Evolutionary conservation across 2,113 vertebrate genomes (phyloP), one percentile per base, ranked within the genome.

Genomic region (Ceratotherium simum): DNA sequence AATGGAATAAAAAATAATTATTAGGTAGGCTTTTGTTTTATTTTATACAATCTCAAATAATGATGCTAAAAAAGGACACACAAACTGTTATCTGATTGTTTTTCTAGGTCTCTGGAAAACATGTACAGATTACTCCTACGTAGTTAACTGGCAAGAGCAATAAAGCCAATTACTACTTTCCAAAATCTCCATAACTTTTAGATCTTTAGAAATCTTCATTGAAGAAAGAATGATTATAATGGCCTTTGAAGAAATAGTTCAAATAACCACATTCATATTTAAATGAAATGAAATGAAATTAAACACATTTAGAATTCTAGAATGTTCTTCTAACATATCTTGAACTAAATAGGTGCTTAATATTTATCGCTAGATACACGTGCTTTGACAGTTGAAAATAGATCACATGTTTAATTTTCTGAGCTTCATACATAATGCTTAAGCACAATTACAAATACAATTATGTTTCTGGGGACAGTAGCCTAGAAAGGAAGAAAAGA

Each of bases 11-110:
- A 96, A 86, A 91, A 76, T 76, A 85, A 96, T 65, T 84, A 39
- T 13, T 54, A 94, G 8, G 18, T 64, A 73, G 51, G 20, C 4
- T 92, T 92, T 70, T 84, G 8, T 39, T 79, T 93, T 83, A 69
- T 81, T 96, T 85, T 76, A 84, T 8, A 33, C 8, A 87, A 18
- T 90, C 4, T 93, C 54, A 90, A 95, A 85, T 91, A 98, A 96
- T 72, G 33, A 64, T 95, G 36, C 16, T 62, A 67, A 82, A 64
- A 91, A 65, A 8, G 8, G 27, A 16, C 20, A 72, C 51, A 17
- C 3, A 92, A 91, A 81, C 21, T 70, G 39, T 12, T 84, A 14
- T 51, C 8, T 88, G 39, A 58, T 72, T 96, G 11, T 79, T 64
- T 86, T 67, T 60, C 29, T 33, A 54, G 62, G 36, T 95, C 25